phyloP scores from a whole-genome alignment of 2,888 invertebrate species.

The Lasioglossum lativentre region DNA sequence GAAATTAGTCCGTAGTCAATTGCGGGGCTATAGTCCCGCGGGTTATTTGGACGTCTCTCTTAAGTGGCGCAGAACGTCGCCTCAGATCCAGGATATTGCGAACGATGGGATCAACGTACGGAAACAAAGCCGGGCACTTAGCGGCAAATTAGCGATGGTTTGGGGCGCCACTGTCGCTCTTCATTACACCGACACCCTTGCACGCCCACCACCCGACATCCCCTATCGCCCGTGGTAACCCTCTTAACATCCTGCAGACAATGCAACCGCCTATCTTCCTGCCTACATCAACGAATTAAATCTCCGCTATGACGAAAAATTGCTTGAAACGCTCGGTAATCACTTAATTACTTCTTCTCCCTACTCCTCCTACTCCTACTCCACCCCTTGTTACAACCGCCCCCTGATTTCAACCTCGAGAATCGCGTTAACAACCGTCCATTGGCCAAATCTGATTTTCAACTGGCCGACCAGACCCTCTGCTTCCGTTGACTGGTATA shows the following conservation, averaged over 20 bases:
- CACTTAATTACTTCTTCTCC: conserved; percentile 44
- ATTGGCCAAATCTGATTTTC: conserved; percentile 6
- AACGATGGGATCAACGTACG: conserved; percentile 76
- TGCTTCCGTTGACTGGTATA: neutral
- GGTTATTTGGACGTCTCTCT: conserved; percentile 73
- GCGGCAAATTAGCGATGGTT: conserved; percentile 77
- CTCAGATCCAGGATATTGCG: conserved; percentile 77
- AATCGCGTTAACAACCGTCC: conserved; percentile 8
- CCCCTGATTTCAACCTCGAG: neutral
- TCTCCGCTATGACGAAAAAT: conserved; percentile 57
- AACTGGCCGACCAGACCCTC: neutral
- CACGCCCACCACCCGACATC: conserved; percentile 36
- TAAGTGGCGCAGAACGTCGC: conserved; percentile 64
- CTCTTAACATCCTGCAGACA: conserved; percentile 70
- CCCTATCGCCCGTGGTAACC: conserved; percentile 53
- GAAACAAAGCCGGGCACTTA: conserved; percentile 80
- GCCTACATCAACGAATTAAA: conserved; percentile 63
- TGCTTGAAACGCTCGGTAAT: conserved; percentile 26
- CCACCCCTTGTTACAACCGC: neutral
- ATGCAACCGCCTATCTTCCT: conserved; percentile 60
- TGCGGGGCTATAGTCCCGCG: conserved; percentile 56
- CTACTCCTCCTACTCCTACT: neutral
- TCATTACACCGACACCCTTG: conserved; percentile 74
- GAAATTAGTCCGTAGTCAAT: conserved; percentile 53
- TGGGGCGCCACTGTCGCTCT: conserved; percentile 77